Base-by-base conservation (phyloP, 2,113 vertebrate genomes). In the Xiphophorus couchianus region DNA sequence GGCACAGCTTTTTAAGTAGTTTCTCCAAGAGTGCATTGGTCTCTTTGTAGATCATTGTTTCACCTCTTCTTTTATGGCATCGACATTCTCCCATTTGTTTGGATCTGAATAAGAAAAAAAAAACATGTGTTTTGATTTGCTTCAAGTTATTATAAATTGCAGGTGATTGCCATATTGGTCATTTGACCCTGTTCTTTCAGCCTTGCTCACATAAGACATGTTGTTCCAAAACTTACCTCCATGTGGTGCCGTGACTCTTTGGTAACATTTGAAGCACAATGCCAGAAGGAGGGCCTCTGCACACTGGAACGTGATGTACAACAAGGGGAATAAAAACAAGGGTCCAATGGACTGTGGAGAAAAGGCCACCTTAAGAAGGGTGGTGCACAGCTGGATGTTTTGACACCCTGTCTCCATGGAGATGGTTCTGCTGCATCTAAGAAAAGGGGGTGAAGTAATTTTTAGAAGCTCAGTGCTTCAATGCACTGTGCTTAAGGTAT, bases 371-470 rank as follows among this genome's bases (percentile, higher is more conserved):
- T 96, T 96, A 76, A 97, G 93, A 81, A 96, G 94, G 69, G 95
- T 71, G 0, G 79, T 62, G 71, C 95, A 96, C 71, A 98, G 92
- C 76, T 97, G 95, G 60, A 93, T 27, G 0, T 98, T 98, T 86
- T 97, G 96, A 91, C 95, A 97, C 69, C 95, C 95, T 0, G 95
- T 97, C 86, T 96, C 96, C 91, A 96, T 93, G 86, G 94, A 94
- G 73, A 96, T 90, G 2, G 95, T 95, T 71, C 81, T 86, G 31
- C 93, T 90, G 87, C 94, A 94, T 75, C 95, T 97, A 76, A 54
- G 39, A 62, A 35, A 61, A 42, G 19, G 19, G 19, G 29, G 10
- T 22, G 3, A 69, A 28, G 29, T 62, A 48, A 35, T 35, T 27
- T 1, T 42, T 66, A 15, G n/a, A 63, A 31, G 5, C 12, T 30